Evolutionary conservation across 2,113 vertebrate species (phyloP).

Genomic region (Illadopsis cleaveri): DNA sequence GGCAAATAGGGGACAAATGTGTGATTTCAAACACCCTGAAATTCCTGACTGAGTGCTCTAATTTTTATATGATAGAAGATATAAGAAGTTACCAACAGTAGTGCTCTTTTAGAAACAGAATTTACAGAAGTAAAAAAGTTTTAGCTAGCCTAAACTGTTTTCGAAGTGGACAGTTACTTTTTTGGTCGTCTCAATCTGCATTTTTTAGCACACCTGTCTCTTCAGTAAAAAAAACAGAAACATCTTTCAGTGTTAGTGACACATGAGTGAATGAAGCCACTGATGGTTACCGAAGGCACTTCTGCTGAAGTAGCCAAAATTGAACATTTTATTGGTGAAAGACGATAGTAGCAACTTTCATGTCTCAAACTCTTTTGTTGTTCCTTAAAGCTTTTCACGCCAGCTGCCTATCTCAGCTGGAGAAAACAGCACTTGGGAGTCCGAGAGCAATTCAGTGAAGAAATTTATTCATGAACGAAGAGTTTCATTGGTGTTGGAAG

Average conservation of each 20-base stretch:
- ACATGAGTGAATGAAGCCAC: not conserved
- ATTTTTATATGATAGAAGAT: not conserved
- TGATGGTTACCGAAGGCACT: not conserved
- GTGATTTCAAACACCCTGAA: not conserved
- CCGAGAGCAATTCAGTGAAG: constrained; percentile 70
- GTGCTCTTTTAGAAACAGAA: not conserved
- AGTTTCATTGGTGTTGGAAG: constrained; percentile 75
- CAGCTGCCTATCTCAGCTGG: constrained; percentile 75
- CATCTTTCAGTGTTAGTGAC: not conserved
- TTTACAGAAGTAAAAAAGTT: not conserved
- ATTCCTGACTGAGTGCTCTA: not conserved
- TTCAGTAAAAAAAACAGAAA: not conserved
- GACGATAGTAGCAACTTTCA: not conserved
- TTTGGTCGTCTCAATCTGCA: not conserved
- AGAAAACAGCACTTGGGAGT: constrained; percentile 71
- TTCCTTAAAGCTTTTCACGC: constrained; percentile 76
- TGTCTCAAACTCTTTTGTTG: not conserved
- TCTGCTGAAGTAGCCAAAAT: not conserved
- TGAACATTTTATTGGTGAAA: not conserved
- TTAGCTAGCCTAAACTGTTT: not conserved
- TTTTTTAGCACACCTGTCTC: not conserved
- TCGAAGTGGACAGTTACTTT: not conserved
- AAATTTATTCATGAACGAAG: constrained; percentile 72
- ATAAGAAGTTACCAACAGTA: not conserved
- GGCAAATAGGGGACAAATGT: not conserved